A percentile compares a stretch with the other conserved stretches of the same genome.
Evolutionary conservation across 2,888 invertebrate species (phyloP).

Genomic region (Hirtodrosophila histrioides): DNA sequence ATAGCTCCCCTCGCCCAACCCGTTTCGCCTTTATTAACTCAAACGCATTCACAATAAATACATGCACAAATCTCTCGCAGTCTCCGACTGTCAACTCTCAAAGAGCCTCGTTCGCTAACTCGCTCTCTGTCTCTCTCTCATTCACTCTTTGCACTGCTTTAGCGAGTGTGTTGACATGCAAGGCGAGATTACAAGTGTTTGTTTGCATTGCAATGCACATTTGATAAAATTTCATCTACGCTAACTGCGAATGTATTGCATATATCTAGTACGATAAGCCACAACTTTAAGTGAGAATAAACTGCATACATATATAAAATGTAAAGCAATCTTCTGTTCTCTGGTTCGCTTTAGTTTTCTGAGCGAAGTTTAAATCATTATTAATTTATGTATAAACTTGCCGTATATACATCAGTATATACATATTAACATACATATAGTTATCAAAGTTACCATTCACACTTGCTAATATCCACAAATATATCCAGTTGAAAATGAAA

Average conservation of each 20-base stretch:
- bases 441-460: not conserved
- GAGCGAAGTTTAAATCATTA: conserved; percentile 7
- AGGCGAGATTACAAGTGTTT: conserved; percentile 10
- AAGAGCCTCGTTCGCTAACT: conserved; percentile 1
- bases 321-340: too few species aligned
- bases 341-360: too few species aligned
- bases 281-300: too few species aligned
- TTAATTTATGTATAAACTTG: not conserved
- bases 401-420: too few species aligned
- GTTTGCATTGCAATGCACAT: conserved; percentile 21
- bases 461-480: conserved; percentile 38
- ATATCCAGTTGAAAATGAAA: conserved; percentile 44
- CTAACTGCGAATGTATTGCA: not conserved
- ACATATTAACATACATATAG: not conserved
- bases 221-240: conserved; percentile 10
- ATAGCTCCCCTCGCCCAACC: not conserved
- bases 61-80: conserved; percentile 28
- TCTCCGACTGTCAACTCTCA: conserved; percentile 24
- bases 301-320: too few species aligned
- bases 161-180: too few species aligned
- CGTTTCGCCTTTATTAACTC: conserved; percentile 7
- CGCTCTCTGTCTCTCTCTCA: conserved; percentile 6
- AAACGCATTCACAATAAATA: conserved; percentile 17
- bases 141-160: conserved; percentile 15
- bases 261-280: too few species aligned